These are phyloP conservation scores for Cetonia aurata DNA, from an alignment of 2,888 invertebrate species.

Conservation along the genomic window DNA sequence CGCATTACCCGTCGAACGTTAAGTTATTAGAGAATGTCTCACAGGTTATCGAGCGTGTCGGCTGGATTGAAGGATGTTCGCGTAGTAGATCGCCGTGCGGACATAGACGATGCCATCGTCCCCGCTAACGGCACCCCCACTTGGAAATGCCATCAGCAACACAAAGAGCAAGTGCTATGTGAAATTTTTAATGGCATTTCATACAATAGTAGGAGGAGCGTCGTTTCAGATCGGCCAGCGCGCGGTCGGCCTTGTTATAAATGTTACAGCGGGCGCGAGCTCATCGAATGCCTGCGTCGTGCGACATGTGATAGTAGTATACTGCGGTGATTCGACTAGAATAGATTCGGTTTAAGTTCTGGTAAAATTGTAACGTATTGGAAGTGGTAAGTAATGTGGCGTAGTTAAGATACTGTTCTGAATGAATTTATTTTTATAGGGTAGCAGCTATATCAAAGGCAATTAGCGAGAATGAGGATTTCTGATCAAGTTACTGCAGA, in stretches of 20 bases:
- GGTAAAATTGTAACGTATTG: no score
- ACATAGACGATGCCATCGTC: slow-evolving; percentile 49
- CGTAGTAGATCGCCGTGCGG: slow-evolving; percentile 50
- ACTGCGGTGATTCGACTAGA: slow-evolving; percentile 42
- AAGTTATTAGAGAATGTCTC: slow-evolving; percentile 46
- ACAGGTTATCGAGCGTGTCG: slow-evolving; percentile 47
- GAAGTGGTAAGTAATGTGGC: no score
- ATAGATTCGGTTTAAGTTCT: slow-evolving; percentile 31
- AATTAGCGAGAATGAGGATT: no score
- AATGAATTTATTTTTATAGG: no score
- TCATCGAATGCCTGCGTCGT: slow-evolving; percentile 37
- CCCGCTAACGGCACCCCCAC: slow-evolving; percentile 53
- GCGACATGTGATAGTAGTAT: slow-evolving; percentile 47
- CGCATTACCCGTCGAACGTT: slow-evolving; percentile 27
- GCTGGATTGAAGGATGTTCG: slow-evolving; percentile 50
- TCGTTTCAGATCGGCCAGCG: slow-evolving; percentile 52
- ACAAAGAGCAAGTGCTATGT: slow-evolving; percentile 60
- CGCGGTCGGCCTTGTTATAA: slow-evolving; percentile 39
- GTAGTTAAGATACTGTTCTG: no score
- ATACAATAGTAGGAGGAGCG: slow-evolving; percentile 58
- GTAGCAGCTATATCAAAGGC: no score
- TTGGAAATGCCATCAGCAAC: slow-evolving; percentile 58
- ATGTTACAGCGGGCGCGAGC: slow-evolving; percentile 32
- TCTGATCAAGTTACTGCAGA: no score
- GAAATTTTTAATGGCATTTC: slow-evolving; percentile 63